Percentiles rank a stretch among this genome's conserved stretches.
phyloP scores from a whole-genome alignment of 2,888 invertebrate species.

The Sturmia bella region DNA sequence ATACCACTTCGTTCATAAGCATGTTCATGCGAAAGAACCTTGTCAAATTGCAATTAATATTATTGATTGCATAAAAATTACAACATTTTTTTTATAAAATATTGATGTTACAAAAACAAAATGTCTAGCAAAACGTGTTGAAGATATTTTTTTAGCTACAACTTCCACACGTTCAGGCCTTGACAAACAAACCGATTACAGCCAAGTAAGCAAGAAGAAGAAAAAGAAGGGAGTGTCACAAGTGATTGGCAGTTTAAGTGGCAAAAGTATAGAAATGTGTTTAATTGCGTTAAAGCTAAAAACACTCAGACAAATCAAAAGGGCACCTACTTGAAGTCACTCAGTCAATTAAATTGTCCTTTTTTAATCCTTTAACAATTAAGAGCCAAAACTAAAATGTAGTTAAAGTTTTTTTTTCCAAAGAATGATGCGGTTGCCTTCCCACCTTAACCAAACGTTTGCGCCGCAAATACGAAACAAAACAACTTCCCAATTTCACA shows the following conservation, averaged over 20 bases:
- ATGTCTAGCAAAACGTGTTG: conserved; percentile 61
- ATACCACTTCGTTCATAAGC: no score
- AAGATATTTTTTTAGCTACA: conserved; percentile 43
- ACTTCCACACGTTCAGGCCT: neutral
- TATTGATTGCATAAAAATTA: no score
- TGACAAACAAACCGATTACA: neutral
- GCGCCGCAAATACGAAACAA: no score
- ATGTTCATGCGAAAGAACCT: no score
- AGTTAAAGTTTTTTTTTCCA: no score
- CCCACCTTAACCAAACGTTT: no score
- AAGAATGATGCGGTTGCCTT: no score
- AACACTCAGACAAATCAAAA: conserved; percentile 9
- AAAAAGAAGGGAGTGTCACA: neutral
- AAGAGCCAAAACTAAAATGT: neutral
- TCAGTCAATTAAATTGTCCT: conserved; percentile 16
- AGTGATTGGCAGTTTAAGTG: neutral
- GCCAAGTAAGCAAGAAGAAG: neutral
- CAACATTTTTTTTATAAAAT: no score
- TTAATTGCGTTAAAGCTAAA: conserved; percentile 4
- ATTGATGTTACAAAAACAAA: conserved; percentile 4
- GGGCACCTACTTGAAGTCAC: neutral
- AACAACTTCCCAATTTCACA: conserved; percentile 19
- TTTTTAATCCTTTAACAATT: neutral
- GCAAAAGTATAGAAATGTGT: conserved; percentile 3
- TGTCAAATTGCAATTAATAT: no score